Conservation (phyloP, 1,140 invertebrate species). For the Caenorhabditis tropicalis region DNA sequence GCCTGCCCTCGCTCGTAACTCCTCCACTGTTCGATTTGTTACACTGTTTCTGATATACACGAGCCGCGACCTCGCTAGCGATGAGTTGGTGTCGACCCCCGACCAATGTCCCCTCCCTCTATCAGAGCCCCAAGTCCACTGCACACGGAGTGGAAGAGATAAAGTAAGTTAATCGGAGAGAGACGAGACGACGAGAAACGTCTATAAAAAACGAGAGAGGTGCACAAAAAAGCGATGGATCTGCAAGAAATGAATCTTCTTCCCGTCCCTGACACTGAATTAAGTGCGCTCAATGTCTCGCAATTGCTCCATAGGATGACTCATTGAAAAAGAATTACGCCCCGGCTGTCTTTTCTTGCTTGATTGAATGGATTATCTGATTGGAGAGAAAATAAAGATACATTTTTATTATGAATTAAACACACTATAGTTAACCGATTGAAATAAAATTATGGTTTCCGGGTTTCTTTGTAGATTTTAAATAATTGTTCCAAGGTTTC, state of each 20-base stretch:
- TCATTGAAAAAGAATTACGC: conserved; percentile 16
- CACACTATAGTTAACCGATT: neutral
- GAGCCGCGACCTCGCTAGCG: neutral
- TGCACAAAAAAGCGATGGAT: conserved; percentile 25
- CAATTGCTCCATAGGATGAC: conserved; percentile 22
- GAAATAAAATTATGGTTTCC: neutral
- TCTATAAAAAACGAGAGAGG: conserved; percentile 33
- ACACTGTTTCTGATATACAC: conserved; percentile 41
- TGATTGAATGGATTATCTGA: neutral
- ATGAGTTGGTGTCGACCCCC: conserved; percentile 23
- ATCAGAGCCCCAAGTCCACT: conserved; percentile 34
- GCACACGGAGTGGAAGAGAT: neutral
- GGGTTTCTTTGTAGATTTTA: neutral
- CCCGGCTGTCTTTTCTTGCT: conserved; percentile 7
- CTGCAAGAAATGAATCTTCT: conserved; percentile 23
- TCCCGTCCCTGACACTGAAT: conserved; percentile 27
- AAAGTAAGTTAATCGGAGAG: conserved; percentile 20
- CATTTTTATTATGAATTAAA: neutral
- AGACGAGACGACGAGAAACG: neutral
- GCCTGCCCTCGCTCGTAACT: conserved; percentile 22
- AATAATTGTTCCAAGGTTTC: conserved; percentile 10
- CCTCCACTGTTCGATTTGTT: conserved; percentile 40
- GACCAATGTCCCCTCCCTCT: conserved; percentile 12
- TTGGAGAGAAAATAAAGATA: neutral
- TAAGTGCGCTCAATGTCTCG: conserved; percentile 19